Base-by-base conservation (phyloP, 2,113 vertebrate species). In the Nestor notabilis region DNA sequence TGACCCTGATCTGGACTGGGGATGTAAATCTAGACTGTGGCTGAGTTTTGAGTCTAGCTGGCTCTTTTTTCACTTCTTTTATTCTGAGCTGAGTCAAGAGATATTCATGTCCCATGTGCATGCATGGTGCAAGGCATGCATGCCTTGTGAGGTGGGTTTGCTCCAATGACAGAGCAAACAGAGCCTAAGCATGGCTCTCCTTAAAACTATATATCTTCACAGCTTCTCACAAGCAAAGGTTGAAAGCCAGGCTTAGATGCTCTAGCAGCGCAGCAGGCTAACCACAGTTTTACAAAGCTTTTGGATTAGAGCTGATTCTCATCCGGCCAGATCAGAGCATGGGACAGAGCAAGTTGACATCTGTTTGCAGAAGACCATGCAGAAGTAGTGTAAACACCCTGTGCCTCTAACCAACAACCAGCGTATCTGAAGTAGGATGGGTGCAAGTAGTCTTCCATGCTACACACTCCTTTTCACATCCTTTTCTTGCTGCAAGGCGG, bases 1-100 rank as follows among this genome's bases (percentile, higher is more conserved):
- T 93, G 83, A 91, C 74, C 70, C 94, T 89, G 87, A 95, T 95
- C 74, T 92, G 83, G 79, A 65, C 53, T 76, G 41, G 61, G 74
- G 63, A 91, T 87, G 77, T 86, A 95, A 89, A 92, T 85, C 80
- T 94, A 93, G 83, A 70, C 63, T 46, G 39, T 83, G 35, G 44
- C 78, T 92, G 31, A 92, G 61, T 93, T 95, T 95, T 97, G 49
- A 69, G n/a, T 66, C 80, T 91, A 44, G 56, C 35, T 91, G 28
- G 9, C 41, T 94, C n/a, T 69, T 85, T 95, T 80, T 85, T 70
- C 31, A 58, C 64, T 90, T 87, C 50, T 94, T 93, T 79, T 87
- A 87, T 83, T 91, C 58, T 75, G 50, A 80, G 39, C 55, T 81
- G 55, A 78, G 46, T 1, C 5, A 89, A 75, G 71, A 61, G 13